Percentiles rank a stretch among this genome's conserved stretches.
phyloP scores from a whole-genome alignment of 2,113 vertebrate species.

The Lasiurus borealis region DNA sequence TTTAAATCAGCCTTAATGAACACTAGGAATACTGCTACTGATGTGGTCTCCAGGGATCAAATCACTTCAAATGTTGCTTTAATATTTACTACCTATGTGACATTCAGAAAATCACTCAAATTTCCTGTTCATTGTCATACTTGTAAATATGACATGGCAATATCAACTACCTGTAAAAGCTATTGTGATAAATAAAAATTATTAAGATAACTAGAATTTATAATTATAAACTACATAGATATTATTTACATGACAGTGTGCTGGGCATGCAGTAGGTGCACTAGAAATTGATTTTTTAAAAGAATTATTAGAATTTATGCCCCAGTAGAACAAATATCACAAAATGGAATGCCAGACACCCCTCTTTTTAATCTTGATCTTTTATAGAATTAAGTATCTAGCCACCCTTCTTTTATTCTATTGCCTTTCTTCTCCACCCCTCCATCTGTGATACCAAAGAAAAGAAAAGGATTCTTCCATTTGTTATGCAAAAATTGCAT shows the following conservation, averaged over 20 bases:
- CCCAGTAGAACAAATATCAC: not conserved
- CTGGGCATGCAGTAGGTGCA: not conserved
- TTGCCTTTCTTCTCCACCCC: not conserved
- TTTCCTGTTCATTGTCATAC: not conserved
- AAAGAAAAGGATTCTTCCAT: not conserved
- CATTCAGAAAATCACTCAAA: not conserved
- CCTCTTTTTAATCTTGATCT: not conserved
- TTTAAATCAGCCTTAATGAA: not conserved
- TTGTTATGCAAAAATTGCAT: not conserved
- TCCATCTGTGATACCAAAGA: not conserved
- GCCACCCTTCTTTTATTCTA: not conserved
- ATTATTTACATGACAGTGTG: not conserved
- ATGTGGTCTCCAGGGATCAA: not conserved
- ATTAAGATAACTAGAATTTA: not conserved
- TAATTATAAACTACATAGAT: not conserved
- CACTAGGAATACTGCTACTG: not conserved
- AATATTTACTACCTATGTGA: not conserved
- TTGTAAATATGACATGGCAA: not conserved
- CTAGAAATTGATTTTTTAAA: not conserved
- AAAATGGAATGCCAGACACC: not conserved
- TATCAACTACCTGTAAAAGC: not conserved
- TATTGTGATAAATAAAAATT: not conserved
- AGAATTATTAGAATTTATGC: not conserved
- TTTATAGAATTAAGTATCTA: not conserved
- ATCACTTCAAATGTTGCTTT: not conserved